Evolutionary conservation across 1,140 invertebrate genomes (phyloP).

Genomic region (Prorops nasuta): DNA sequence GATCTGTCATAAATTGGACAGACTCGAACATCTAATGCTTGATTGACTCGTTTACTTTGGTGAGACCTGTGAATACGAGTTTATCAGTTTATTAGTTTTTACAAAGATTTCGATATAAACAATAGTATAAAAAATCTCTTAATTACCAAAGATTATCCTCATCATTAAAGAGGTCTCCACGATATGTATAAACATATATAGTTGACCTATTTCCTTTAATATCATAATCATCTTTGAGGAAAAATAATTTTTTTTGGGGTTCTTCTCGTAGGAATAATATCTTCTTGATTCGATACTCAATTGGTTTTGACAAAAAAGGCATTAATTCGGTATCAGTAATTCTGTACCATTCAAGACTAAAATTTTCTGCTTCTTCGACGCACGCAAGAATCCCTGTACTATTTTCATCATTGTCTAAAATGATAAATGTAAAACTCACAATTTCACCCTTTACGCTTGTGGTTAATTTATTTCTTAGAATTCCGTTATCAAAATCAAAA

Average conservation of each 20-base stretch:
- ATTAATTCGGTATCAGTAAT: slow-evolving; percentile 13
- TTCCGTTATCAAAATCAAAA: too few relatives aligned
- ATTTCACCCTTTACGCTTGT: background rate
- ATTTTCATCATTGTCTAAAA: background rate
- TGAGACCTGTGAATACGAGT: slow-evolving; percentile 20
- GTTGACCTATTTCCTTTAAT: too few relatives aligned
- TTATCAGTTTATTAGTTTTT: background rate
- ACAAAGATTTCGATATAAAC: slow-evolving; percentile 7
- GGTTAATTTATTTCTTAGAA: background rate
- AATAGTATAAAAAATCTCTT: background rate
- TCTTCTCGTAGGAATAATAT: slow-evolving; percentile 21
- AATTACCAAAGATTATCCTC: slow-evolving; percentile 16
- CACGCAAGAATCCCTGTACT: slow-evolving; percentile 23
- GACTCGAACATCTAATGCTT: slow-evolving; percentile 22
- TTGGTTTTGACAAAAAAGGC: slow-evolving; percentile 13
- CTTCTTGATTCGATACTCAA: slow-evolving; percentile 17
- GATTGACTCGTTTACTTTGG: too few relatives aligned
- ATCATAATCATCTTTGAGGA: slow-evolving; percentile 23
- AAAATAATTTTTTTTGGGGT: slow-evolving; percentile 20
- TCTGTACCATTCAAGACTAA: slow-evolving; percentile 28
- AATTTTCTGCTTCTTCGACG: slow-evolving; percentile 10
- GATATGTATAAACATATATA: too few relatives aligned
- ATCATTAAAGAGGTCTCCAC: background rate
- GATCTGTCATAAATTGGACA: slow-evolving; percentile 20
- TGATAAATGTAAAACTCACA: background rate